Evolutionary conservation across 1,140 invertebrate genomes (phyloP).

Genomic region (Melipona quadrifasciata): DNA sequence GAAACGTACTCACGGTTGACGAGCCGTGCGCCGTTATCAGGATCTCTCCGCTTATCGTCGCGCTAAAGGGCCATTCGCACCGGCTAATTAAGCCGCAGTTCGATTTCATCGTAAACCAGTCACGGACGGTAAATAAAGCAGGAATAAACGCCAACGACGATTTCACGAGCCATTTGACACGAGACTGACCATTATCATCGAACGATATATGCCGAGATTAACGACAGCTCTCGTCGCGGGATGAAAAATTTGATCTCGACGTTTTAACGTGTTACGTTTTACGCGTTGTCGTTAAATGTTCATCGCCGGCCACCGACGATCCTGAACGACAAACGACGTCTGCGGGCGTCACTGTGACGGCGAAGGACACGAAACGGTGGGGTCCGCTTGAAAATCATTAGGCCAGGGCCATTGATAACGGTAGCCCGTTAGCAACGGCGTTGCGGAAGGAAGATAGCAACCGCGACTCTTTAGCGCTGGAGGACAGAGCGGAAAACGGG

Average conservation of each 20-base stretch:
- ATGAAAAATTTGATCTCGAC: not conserved
- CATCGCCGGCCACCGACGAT: not conserved
- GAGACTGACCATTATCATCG: not conserved
- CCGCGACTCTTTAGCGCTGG: constrained; percentile 66
- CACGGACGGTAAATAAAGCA: not conserved
- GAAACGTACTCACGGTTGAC: constrained; percentile 70
- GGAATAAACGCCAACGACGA: constrained; percentile 1
- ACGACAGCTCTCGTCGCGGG: not conserved
- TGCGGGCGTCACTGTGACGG: not conserved
- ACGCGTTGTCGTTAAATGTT: constrained; percentile 26
- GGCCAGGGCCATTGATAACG: constrained; percentile 70
- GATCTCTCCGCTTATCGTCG: constrained; percentile 57
- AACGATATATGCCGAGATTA: constrained; percentile 19
- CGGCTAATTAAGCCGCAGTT: constrained; percentile 17
- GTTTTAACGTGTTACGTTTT: constrained; percentile 23
- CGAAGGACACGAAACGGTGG: constrained; percentile 40
- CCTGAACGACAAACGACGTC: not conserved
- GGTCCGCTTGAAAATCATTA: constrained; percentile 76
- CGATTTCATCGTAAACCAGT: constrained; percentile 7
- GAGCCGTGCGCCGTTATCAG: constrained; percentile 55
- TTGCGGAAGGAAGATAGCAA: constrained; percentile 63
- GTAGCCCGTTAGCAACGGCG: constrained; percentile 52
- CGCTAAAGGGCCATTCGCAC: constrained; percentile 5
- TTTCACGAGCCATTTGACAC: constrained; percentile 25
- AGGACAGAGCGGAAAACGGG: constrained; percentile 57